Percentiles rank a stretch among this genome's conserved stretches.
These are phyloP conservation scores for Gryllus bimaculatus DNA, from an alignment of 1,140 invertebrate species.

Conservation along the genomic window DNA sequence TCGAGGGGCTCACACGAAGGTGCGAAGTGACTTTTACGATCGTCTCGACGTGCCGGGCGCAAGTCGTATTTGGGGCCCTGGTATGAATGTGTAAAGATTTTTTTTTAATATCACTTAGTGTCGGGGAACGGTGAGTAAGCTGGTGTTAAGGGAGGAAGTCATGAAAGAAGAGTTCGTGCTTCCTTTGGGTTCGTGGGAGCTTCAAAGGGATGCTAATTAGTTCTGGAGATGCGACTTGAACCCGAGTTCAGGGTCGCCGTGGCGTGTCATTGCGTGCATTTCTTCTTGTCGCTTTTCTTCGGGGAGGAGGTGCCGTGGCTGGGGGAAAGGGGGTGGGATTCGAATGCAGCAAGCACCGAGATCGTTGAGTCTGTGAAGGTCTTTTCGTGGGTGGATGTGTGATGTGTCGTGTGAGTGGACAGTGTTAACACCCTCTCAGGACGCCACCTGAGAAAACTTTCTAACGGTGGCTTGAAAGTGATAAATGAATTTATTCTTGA, in stretches of 20 bases:
- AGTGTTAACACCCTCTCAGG: no score
- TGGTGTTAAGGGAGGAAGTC: no score
- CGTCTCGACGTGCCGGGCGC: neutral
- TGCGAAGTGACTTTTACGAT: neutral
- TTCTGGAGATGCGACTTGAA: neutral
- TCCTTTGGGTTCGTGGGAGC: neutral
- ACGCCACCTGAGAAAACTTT: no score
- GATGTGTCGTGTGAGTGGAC: no score
- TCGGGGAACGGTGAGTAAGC: neutral
- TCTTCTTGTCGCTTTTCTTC: neutral
- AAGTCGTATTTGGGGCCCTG: no score
- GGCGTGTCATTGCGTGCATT: neutral
- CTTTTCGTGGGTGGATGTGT: no score
- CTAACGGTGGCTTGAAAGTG: no score
- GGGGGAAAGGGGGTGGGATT: no score
- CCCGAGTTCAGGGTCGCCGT: neutral
- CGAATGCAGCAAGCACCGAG: no score
- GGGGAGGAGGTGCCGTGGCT: no score
- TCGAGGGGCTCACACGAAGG: neutral
- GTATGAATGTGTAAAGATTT: neutral
- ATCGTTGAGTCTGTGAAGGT: no score
- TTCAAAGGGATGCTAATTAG: neutral
- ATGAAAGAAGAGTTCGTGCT: neutral
- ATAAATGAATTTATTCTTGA: no score
- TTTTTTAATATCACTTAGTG: neutral